Evolutionary conservation across 2,113 vertebrate species (phyloP).

Genomic region (Acanthochromis polyacanthus): DNA sequence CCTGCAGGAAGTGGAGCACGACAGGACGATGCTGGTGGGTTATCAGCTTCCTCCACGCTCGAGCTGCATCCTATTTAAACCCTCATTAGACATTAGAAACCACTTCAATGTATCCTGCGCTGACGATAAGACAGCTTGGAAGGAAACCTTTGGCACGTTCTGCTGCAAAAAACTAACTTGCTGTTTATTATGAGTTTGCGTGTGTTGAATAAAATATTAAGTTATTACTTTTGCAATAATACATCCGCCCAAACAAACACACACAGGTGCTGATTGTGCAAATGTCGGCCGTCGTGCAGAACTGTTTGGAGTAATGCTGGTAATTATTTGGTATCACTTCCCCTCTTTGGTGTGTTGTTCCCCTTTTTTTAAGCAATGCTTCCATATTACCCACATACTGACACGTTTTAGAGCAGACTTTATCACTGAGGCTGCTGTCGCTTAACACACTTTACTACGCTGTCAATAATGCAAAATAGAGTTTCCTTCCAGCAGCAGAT

Average conservation of each 20-base stretch:
- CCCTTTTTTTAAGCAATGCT: conserved; percentile 16
- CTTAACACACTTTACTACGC: neutral
- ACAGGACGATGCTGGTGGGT: conserved; percentile 98
- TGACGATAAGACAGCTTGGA: neutral
- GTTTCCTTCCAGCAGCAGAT: neutral
- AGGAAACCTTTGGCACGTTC: neutral
- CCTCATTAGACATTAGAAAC: conserved; percentile 12
- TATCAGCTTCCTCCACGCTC: conserved; percentile 63
- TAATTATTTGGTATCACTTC: conserved; percentile 39
- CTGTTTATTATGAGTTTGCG: neutral
- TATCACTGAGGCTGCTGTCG: neutral
- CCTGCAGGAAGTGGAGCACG: conserved; percentile 94
- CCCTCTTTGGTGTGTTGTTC: conserved; percentile 19
- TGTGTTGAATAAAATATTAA: neutral
- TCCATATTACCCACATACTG: neutral
- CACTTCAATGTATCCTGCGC: neutral
- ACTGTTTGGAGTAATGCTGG: neutral
- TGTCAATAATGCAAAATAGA: neutral
- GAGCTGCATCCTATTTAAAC: conserved; percentile 23
- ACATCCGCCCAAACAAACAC: neutral
- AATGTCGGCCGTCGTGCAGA: neutral
- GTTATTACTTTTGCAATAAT: neutral
- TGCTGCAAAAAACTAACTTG: neutral
- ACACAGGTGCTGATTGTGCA: neutral
- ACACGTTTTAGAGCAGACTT: neutral